A percentile compares a stretch with the other conserved stretches of the same genome.
phyloP scores from a whole-genome alignment of 2,113 vertebrate species.

The Rhinolophus sinicus region DNA sequence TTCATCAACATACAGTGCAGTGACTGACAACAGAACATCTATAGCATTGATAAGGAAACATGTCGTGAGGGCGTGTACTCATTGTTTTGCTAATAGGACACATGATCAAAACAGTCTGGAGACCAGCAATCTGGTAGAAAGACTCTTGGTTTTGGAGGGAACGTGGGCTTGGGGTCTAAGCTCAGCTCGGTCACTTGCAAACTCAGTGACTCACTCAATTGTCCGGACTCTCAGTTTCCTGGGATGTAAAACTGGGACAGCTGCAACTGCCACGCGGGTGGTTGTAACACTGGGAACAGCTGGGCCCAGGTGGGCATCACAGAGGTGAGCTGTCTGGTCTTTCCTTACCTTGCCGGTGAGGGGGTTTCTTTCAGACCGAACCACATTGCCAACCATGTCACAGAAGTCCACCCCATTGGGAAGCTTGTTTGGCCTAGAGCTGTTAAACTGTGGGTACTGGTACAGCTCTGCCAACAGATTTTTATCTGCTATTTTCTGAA shows the following conservation, averaged over 20 bases:
- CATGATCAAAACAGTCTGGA: not conserved
- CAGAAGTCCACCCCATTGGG: constrained; percentile 77
- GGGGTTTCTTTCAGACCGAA: constrained; percentile 82
- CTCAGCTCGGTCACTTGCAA: not conserved
- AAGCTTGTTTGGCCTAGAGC: constrained; percentile 59
- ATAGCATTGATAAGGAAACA: not conserved
- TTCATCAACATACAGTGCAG: accelerated
- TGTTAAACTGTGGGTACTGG: constrained; percentile 67
- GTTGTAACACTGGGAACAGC: not conserved
- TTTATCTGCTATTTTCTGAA: constrained; percentile 75
- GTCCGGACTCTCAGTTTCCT: not conserved
- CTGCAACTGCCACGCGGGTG: accelerated
- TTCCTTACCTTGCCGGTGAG: constrained; percentile 56
- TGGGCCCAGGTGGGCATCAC: not conserved
- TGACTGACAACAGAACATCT: not conserved
- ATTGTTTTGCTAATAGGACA: not conserved
- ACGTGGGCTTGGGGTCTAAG: not conserved
- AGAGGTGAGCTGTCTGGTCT: accelerated
- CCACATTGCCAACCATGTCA: constrained; percentile 72
- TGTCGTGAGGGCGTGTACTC: accelerated
- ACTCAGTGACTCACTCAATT: not conserved
- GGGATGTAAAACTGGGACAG: not conserved
- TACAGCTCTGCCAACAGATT: constrained; percentile 77
- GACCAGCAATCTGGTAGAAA: not conserved
- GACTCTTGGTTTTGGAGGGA: not conserved